phyloP scores from a whole-genome alignment of 37 sponge, comb jelly and placozoan genomes.

The Haliclona indistincta region DNA sequence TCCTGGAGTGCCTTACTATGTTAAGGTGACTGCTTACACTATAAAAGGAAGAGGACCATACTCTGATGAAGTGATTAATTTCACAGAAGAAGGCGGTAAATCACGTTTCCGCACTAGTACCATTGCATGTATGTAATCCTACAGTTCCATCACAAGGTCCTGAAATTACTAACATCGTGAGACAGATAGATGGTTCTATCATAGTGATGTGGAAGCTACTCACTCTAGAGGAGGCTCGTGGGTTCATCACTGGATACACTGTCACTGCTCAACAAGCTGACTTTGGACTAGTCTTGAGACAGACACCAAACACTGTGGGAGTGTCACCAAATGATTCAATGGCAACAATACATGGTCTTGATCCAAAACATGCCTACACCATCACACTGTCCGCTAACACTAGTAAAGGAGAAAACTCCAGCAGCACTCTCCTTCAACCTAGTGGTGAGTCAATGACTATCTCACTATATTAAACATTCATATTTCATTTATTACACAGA shows the following conservation, averaged over 20 bases:
- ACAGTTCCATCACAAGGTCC: background rate
- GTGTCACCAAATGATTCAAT: no score
- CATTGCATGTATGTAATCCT: no score
- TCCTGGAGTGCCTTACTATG: background rate
- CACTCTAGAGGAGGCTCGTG: slow-evolving; percentile 2
- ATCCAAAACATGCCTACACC: no score
- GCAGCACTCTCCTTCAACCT: background rate
- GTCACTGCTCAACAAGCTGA: no score
- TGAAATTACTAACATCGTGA: background rate
- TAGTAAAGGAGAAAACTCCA: background rate
- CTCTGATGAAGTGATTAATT: background rate
- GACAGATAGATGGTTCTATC: background rate
- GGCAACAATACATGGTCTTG: no score
- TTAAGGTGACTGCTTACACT: background rate
- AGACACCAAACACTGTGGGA: no score
- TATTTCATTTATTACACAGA: background rate
- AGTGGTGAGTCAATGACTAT: no score
- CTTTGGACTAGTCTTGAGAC: no score
- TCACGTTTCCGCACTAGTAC: no score
- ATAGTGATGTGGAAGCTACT: background rate
- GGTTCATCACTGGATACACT: slow-evolving; percentile 5
- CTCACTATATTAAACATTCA: no score
- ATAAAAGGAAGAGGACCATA: background rate
- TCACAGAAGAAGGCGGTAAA: background rate
- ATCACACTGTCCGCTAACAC: background rate